Base-by-base conservation (phyloP, 2,113 vertebrate species). In the Phyllopteryx taeniolatus region DNA sequence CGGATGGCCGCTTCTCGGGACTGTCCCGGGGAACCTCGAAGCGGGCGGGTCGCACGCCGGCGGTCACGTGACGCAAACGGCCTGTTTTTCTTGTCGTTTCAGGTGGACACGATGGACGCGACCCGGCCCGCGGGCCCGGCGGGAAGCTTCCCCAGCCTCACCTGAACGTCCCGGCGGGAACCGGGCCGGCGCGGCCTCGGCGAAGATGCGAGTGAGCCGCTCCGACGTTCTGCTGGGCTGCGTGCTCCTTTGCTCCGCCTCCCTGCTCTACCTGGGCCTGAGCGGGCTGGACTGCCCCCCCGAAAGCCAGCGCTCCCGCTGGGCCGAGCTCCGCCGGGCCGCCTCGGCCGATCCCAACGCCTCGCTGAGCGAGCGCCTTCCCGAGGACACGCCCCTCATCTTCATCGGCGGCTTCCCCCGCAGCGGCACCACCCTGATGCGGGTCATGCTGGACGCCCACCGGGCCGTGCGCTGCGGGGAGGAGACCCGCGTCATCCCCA, bases 401-500 rank as follows among this genome's bases (percentile, higher is more conserved):
- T 98, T 98, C 85, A 96, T 97, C 31, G 96, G 96, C 0, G 96
- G 95, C 46, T 96, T 98, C 0, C 96, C 96, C 60, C 88, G 96
- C 39, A 97, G 96, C 19, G 96, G 96, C 78, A 98, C 96, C 33
- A 98, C 96, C 0, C 89, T 98, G 42, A 98, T 98, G 96, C 88
- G 96, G 1, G 96, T 95, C 70, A 97, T 98, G 96, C 86, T 98
- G 49, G 96, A 98, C 2, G 96, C 96, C 43, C 96, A 98, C 76
- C 94, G 92, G 0, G 92, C 94, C 0, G 86, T 98, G 11, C 93
- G 96, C 0, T 98, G 96, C 0, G 96, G 96, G 3, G 96, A 98
- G 74, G 96, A 98, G 88, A 98, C 96, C 0, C 86, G 96, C 27
- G 96, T 98, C 19, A 98, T 98, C 77, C 96, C 96, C 0, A 91